Conservation (phyloP, 2,797 vertebrate species). For the Tolypeutes matacus region DNA sequence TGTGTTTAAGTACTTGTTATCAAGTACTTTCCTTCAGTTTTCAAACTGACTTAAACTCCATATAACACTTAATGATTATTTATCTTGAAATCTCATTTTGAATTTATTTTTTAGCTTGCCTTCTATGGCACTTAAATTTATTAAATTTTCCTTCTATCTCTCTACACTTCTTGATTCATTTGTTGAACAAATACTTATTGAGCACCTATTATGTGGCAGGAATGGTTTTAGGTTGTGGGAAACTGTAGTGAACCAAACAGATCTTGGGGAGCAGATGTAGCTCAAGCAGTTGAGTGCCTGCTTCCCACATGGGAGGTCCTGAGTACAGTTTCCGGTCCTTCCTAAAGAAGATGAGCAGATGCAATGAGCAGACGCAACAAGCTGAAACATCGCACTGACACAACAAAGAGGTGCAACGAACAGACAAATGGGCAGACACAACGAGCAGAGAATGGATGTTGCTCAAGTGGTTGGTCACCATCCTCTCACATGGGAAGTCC, state of each 20-base stretch:
- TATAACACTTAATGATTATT: background rate
- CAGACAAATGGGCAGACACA: too few relatives aligned
- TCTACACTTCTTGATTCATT: conserved; percentile 2
- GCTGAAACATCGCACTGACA: too few relatives aligned
- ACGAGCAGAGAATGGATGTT: too few relatives aligned
- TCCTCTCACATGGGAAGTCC: too few relatives aligned
- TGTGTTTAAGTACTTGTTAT: background rate
- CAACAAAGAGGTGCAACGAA: too few relatives aligned
- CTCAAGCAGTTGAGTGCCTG: too few relatives aligned
- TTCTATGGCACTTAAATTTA: background rate
- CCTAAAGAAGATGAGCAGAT: too few relatives aligned
- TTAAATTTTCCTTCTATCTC: background rate
- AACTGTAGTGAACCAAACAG: background rate
- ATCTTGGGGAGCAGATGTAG: too few relatives aligned
- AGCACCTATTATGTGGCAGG: background rate
- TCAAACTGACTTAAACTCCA: background rate
- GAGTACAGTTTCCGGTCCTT: too few relatives aligned
- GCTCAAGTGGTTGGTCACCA: too few relatives aligned
- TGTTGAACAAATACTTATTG: background rate
- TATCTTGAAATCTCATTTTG: conserved; percentile 45
- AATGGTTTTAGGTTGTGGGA: background rate
- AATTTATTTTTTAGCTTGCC: conserved; percentile 24
- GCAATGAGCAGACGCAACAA: too few relatives aligned
- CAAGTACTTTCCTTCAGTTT: background rate
- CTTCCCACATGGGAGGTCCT: too few relatives aligned